Conservation (phyloP, 1,140 invertebrate species). For the Coelopa frigida region DNA sequence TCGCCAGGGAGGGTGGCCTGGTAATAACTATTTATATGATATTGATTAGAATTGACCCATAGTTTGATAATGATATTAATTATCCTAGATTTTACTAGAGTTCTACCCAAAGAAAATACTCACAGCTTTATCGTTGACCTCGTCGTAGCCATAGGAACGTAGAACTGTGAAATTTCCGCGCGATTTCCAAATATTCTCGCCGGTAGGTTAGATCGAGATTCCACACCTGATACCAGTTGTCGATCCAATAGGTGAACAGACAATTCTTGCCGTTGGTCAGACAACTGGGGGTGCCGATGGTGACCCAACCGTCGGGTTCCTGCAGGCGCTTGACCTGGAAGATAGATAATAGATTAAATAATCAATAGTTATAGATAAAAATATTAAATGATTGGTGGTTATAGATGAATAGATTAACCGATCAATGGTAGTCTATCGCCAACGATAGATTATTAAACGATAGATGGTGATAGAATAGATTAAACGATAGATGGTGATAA, state of each 20-base stretch:
- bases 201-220: slow-evolving; percentile 31
- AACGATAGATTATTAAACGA: too few relatives aligned
- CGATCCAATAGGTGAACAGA: slow-evolving; percentile 33
- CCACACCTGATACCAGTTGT: slow-evolving; percentile 39
- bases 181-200: slow-evolving; percentile 26
- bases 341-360: neutral
- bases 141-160: slow-evolving; percentile 33
- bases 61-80: neutral
- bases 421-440: too few relatives aligned
- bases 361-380: neutral
- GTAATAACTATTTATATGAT: slow-evolving; percentile 24
- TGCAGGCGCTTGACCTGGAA: slow-evolving; percentile 19
- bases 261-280: slow-evolving; percentile 22
- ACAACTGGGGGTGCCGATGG: slow-evolving; percentile 27
- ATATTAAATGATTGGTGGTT: neutral
- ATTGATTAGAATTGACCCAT: too few relatives aligned
- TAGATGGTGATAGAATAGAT: too few relatives aligned
- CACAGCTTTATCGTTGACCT: slow-evolving; percentile 32
- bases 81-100: neutral
- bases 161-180: slow-evolving; percentile 31
- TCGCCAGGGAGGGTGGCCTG: slow-evolving; percentile 26
- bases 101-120: slow-evolving; percentile 15
- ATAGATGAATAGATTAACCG: neutral
- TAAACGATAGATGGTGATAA: too few relatives aligned
- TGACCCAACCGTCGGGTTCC: slow-evolving; percentile 37